Evolutionary conservation across 2,113 vertebrate species (phyloP).

Genomic region (Megalops atlanticus): DNA sequence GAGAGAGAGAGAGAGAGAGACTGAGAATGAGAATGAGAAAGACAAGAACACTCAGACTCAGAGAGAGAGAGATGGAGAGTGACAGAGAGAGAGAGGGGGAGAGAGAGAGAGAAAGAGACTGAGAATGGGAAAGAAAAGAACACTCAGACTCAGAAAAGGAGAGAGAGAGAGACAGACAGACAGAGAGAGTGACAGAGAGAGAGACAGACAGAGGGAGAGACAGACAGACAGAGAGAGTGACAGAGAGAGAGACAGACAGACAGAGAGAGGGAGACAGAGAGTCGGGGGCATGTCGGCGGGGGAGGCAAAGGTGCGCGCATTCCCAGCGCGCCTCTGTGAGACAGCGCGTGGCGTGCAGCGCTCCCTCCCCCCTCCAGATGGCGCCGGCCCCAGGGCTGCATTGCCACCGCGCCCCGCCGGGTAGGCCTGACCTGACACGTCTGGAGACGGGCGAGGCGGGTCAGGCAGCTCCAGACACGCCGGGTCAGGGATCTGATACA

Average conservation of each 20-base stretch:
- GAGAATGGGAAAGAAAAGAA: slow-evolving; percentile 69
- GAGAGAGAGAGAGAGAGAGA: slow-evolving; percentile 42
- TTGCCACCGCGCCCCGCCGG: not conserved
- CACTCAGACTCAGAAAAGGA: slow-evolving; percentile 64
- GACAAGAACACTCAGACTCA: not conserved
- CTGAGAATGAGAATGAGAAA: not conserved
- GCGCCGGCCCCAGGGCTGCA: not conserved
- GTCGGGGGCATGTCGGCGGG: not conserved
- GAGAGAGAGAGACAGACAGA: slow-evolving; percentile 45
- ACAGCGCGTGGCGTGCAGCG: too few species aligned
- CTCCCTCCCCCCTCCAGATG: not conserved
- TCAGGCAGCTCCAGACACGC: slow-evolving; percentile 9
- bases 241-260: slow-evolving; percentile 28
- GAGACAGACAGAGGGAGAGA: slow-evolving; percentile 36
- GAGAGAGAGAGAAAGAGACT: slow-evolving; percentile 50
- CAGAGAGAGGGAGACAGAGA: not conserved
- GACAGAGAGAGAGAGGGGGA: slow-evolving; percentile 50
- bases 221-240: slow-evolving; percentile 66
- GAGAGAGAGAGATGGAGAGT: slow-evolving; percentile 66
- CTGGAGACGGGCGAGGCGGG: too few species aligned
- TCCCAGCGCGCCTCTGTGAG: not conserved
- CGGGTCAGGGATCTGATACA: not conserved
- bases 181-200: not conserved
- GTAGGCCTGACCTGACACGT: not conserved
- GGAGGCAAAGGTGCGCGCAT: not conserved